phyloP scores from a whole-genome alignment of 2,888 invertebrate genomes.

The Drosophila meridionalis region DNA sequence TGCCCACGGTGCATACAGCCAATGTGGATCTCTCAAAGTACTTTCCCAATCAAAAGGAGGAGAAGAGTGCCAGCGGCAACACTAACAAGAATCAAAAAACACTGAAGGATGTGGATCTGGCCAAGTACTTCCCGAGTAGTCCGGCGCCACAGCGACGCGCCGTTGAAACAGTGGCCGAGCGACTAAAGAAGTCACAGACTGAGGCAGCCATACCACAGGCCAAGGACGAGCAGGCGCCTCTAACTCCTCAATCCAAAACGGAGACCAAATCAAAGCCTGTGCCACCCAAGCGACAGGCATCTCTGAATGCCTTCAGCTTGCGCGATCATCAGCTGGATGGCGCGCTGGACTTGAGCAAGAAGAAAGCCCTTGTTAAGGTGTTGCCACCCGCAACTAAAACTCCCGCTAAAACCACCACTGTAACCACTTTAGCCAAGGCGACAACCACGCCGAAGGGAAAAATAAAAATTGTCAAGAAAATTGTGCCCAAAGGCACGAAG shows the following conservation, averaged over 20 bases:
- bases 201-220: conserved; percentile 58
- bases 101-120: conserved; percentile 84
- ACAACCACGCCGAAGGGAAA: conserved; percentile 73
- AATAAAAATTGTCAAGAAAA: conserved; percentile 81
- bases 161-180: conserved; percentile 80
- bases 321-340: conserved; percentile 85
- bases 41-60: conserved; percentile 83
- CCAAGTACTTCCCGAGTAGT: conserved; percentile 84
- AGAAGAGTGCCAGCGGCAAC: conserved; percentile 71
- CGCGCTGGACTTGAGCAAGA: conserved; percentile 81
- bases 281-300: conserved; percentile 67
- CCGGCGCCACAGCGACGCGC: conserved; percentile 81
- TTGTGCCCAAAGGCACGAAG: conserved; percentile 81
- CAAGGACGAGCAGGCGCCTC: conserved; percentile 11
- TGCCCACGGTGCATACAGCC: conserved; percentile 80
- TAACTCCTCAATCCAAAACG: conserved; percentile 1
- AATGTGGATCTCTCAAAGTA: conserved; percentile 84
- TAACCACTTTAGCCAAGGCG: conserved; percentile 57
- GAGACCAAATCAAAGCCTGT: conserved; percentile 47
- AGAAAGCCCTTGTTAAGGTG: conserved; percentile 60
- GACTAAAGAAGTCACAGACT: conserved; percentile 79
- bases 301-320: conserved; percentile 75
- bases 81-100: conserved; percentile 84
- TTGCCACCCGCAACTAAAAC: conserved; percentile 16
- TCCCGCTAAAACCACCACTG: conserved; percentile 13